phyloP scores from a whole-genome alignment of 1,140 invertebrate genomes.

The Zaprionus camerounensis region DNA sequence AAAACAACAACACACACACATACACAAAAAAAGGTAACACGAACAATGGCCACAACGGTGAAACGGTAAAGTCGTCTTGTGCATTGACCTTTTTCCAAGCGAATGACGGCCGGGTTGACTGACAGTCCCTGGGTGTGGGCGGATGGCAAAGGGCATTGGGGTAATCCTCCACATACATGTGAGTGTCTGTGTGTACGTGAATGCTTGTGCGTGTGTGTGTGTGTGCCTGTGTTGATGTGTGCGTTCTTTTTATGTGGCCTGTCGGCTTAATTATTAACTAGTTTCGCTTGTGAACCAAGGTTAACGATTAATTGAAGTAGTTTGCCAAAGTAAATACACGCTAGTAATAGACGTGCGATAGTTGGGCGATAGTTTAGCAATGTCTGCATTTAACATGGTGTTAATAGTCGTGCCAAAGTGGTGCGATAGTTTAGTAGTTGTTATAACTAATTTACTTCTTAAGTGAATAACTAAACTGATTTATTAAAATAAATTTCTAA shows the following conservation, averaged over 20 bases:
- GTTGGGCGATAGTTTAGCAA: background rate
- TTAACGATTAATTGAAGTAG: conserved; percentile 35
- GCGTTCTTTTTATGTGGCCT: conserved; percentile 9
- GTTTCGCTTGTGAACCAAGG: conserved; percentile 24
- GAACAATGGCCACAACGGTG: conserved; percentile 35
- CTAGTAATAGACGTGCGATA: background rate
- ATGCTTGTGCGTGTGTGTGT: background rate
- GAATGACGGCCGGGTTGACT: conserved; percentile 47
- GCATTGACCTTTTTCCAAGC: conserved; percentile 66
- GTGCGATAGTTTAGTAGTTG: background rate
- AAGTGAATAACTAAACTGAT: too few species aligned
- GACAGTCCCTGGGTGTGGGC: background rate
- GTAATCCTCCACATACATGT: conserved; percentile 11
- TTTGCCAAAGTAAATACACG: background rate
- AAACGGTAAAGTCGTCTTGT: conserved; percentile 40
- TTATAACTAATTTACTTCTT: background rate
- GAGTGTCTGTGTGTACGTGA: background rate
- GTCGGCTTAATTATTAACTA: conserved; percentile 51
- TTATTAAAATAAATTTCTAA: background rate
- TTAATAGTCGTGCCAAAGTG: background rate
- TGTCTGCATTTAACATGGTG: background rate
- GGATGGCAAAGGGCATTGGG: conserved; percentile 11
- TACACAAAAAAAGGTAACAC: conserved; percentile 26
- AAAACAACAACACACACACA: conserved; percentile 14
- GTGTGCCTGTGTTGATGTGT: conserved; percentile 7